Evolutionary conservation across 2,888 invertebrate genomes (phyloP), one percentile per base, ranked within the genome.

Genomic region (Temnothorax rugatulus): DNA sequence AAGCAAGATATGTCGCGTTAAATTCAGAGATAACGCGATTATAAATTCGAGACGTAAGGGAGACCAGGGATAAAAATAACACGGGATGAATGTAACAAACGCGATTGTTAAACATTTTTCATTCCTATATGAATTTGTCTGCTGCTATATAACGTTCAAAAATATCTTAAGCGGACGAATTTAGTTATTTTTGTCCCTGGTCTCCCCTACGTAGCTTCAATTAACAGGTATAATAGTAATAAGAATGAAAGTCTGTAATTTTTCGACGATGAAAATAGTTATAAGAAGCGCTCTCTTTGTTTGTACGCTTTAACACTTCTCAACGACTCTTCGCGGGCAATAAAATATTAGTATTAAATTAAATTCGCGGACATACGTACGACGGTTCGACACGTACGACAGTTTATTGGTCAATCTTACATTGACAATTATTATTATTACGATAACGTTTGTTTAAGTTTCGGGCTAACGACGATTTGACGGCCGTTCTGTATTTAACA

Each of bases 341-440:
- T 82, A 75, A 82, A 75, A 63, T 75, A 75, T 61, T 41, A 63
- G 50, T 81, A 50, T 38, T 63, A 63, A 61, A 76, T 76, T 59
- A 54, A 61, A 61, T 47, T 71, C 29, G 21, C 21, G 75, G 38
- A 81, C 47, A 25, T 29, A 47, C n/a, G n/a, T 74, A 47, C 21
- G 61, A 47, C 34, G 47, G n/a, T 0, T 34, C 74, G 47, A 73
- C 41, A 47, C 15, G 3, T 34, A 63, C 75, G 63, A 75, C 34
- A 52, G 41, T 34, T 77, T 54, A 77, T 77, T 77, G 57, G 29
- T 69, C 66, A 38, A 52, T 66, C 71, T 69, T 69, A 77, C 44
- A 29, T n/a, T 69, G 54, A 79, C 71, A 57, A 71, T 71, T 79
- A 21, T 79, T 63, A 57, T 75, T 57, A 44, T 57, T 54, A 77